Evolutionary conservation across 2,113 vertebrate species (phyloP), one percentile per base, ranked within the genome.

Genomic region (Formicarius rufipectus): DNA sequence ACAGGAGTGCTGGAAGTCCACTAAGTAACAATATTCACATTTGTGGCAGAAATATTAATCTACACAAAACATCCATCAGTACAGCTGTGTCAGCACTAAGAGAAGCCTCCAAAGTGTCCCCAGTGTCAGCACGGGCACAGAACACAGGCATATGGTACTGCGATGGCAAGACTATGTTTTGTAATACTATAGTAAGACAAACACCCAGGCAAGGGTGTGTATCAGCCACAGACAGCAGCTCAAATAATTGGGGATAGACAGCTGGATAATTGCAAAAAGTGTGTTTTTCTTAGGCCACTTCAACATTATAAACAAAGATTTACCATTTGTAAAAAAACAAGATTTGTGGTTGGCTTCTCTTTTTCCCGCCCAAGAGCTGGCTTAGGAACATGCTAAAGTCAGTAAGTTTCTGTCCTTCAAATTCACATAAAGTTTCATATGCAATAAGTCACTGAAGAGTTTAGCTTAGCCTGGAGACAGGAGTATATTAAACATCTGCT

Each of bases 41-140:
- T 63, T 3, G 4, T 3, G 5, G 71, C 67, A 85, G 72, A 58
- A 83, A 76, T 45, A 78, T 82, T 50, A 68, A 93, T 49, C 58
- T 84, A 73, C 22, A 21, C 56, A 72, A 96, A 75, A 45, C 15
- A 44, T 27, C 45, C 66, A 72, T 45, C 49, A 87, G 28, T 37
- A 64, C n/a, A 93, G 73, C 69, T 78, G 21, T 49, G 47, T 49
- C 77, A 94, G 66, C 58, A 87, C 49, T 60, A 71, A 81, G 64
- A 71, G 64, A 91, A 90, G 21, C 44, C 52, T 71, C 33, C 24
- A 42, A 92, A 82, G 40, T 9, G 30, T 89, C 73, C 49, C 59
- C 25, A 33, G 44, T 9, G 18, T 64, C 62, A 68, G 14, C 4
- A 52, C 4, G 24, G 39, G 20, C 1, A 0, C 6, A 39, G 47